These are phyloP conservation scores for Dyspetes luteomarginatus DNA, from an alignment of 2,888 invertebrate genomes.

Conservation along the genomic window DNA sequence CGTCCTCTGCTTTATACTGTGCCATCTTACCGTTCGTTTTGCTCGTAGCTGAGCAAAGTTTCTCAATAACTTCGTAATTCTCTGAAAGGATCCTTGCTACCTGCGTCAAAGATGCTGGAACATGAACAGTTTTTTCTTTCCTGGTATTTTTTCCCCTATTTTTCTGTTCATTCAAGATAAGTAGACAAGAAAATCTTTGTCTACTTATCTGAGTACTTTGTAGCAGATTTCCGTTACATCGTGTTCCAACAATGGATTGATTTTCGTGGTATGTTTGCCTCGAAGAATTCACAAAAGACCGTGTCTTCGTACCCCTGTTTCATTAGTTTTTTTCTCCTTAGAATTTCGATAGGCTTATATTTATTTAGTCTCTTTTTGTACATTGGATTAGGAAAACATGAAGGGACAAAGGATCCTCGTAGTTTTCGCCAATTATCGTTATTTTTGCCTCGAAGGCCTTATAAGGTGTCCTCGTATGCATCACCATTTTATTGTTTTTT, in stretches of 20 bases:
- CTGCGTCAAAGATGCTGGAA: constrained; percentile 42
- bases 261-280: constrained; percentile 12
- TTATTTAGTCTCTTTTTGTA: too few relatives aligned
- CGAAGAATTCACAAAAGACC: constrained; percentile 24
- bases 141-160: constrained; percentile 13
- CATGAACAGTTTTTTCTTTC: constrained; percentile 29
- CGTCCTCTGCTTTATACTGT: background rate
- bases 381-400: too few relatives aligned
- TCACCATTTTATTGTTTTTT: too few relatives aligned
- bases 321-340: background rate
- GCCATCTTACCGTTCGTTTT: constrained; percentile 31
- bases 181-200: background rate
- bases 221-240: constrained; percentile 12
- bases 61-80: constrained; percentile 78
- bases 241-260: background rate
- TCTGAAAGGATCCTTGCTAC: constrained; percentile 71
- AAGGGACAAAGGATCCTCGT: too few relatives aligned
- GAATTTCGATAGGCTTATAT: background rate
- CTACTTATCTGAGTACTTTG: constrained; percentile 7
- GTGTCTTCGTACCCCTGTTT: background rate
- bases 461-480: too few relatives aligned
- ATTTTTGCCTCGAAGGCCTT: too few relatives aligned
- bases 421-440: too few relatives aligned
- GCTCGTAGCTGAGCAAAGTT: constrained; percentile 68
- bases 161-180: background rate